phyloP scores from a whole-genome alignment of 2,113 vertebrate species.

The Pseudorectes ferrugineus region DNA sequence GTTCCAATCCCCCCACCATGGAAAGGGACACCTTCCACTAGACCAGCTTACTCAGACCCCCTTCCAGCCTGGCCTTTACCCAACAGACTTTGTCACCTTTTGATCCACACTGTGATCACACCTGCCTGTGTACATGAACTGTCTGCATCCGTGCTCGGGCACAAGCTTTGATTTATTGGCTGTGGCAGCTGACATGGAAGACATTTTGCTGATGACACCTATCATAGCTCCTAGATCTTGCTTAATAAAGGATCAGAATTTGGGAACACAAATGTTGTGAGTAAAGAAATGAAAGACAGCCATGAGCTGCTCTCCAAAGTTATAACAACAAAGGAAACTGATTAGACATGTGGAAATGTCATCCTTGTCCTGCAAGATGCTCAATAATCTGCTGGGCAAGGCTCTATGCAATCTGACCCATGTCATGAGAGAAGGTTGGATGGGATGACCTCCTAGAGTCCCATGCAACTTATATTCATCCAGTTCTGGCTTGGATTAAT shows the following conservation, averaged over 20 bases:
- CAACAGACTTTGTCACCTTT: background rate
- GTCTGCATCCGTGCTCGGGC: fast-evolving
- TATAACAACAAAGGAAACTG: background rate
- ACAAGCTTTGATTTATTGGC: background rate
- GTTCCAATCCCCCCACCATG: background rate
- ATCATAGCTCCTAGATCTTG: background rate
- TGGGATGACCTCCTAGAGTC: background rate
- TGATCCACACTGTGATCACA: fast-evolving
- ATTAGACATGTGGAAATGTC: background rate
- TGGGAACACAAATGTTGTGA: background rate
- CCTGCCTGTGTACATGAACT: fast-evolving
- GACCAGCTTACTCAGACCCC: too few species aligned
- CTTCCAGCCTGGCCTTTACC: background rate
- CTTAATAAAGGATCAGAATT: background rate
- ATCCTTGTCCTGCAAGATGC: background rate
- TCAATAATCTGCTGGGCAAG: background rate
- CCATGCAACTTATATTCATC: background rate
- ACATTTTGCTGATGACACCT: background rate
- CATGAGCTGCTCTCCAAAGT: background rate
- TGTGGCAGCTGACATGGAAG: background rate
- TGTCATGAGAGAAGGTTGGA: background rate
- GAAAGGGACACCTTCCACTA: background rate
- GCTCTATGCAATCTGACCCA: background rate
- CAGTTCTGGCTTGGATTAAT: background rate
- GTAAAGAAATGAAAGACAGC: background rate